These are phyloP conservation scores for Diadumene lineata DNA, from an alignment of 92 coral and sea anemone genomes.

Conservation along the genomic window DNA sequence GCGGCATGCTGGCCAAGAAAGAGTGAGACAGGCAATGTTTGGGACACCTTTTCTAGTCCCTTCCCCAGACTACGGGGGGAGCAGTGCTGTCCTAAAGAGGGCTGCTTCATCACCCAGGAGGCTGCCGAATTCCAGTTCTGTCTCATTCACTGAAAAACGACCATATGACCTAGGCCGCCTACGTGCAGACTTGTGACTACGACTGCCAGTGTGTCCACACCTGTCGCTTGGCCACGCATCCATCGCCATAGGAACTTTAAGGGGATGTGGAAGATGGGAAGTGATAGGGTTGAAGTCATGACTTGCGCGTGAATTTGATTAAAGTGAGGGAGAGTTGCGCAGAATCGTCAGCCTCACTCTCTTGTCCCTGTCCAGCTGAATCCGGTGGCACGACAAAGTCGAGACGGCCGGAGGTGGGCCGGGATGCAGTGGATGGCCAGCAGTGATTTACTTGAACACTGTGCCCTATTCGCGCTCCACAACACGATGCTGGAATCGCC, in stretches of 20 bases:
- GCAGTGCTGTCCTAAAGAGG: slow-evolving; percentile 65
- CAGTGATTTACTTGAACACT: background rate
- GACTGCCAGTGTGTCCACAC: slow-evolving; percentile 53
- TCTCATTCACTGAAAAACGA: background rate
- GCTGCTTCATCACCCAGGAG: slow-evolving; percentile 56
- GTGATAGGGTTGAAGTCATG: background rate
- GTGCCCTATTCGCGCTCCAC: background rate
- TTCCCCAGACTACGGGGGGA: slow-evolving; percentile 52
- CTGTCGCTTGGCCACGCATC: slow-evolving; percentile 38
- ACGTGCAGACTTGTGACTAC: slow-evolving; percentile 37
- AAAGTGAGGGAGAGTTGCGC: slow-evolving; percentile 10
- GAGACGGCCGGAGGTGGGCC: background rate
- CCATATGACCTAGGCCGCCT: slow-evolving; percentile 53
- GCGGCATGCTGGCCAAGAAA: slow-evolving; percentile 36
- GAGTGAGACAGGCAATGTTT: slow-evolving; percentile 26
- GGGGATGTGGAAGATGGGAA: background rate
- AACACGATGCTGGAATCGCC: background rate
- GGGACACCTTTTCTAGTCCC: slow-evolving; percentile 59
- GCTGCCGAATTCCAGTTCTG: slow-evolving; percentile 44
- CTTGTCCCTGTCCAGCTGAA: slow-evolving; percentile 16
- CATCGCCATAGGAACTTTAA: slow-evolving; percentile 26
- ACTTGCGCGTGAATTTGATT: slow-evolving; percentile 1
- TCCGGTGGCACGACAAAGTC: background rate
- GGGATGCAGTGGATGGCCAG: background rate
- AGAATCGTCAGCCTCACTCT: slow-evolving; percentile 13